Evolutionary conservation across 2,797 vertebrate genomes (phyloP), one percentile per base, ranked within the genome.

Genomic region (Setipinna tenuifilis): DNA sequence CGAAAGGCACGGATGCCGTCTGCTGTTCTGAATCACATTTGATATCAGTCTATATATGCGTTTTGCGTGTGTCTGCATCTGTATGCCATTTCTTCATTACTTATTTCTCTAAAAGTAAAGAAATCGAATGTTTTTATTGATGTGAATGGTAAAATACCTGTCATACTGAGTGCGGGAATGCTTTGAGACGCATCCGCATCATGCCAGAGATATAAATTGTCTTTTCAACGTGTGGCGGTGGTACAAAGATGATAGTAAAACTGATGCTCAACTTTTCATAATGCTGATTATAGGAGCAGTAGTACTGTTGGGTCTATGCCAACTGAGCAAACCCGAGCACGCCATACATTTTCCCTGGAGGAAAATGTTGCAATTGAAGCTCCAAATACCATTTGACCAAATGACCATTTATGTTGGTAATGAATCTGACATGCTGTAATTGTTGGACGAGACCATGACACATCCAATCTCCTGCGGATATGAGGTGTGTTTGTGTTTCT

Each of bases 11-110:
- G 87, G 89, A 71, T 83, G 88, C 89, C 88, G 87, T 85, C 83
- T 87, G 84, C 87, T 88, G 89, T 86, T 93, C 92, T 82, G 65
- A 88, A 91, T 90, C 85, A 87, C 88, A 84, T 23, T 88, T 90
- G 90, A 92, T 91, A 90, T 87, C 85, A 71, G 68, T 19, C 89
- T 80, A 81, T 87, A 62, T 65, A 81, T 62, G 86, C 86, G n/a
- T 93, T 90, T 92, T 71, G 28, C 28, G 31, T 68, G 3, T 71
- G 25, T 71, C 25, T 71, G 68, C 68, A 71, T 71, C 68, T 71
- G 68, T 71, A 71, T 71, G 28, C 0, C 68, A 71, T 71, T 71
- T 14, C 50, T 10, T 14, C 50, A 54, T 35, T 35, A 71, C 16
- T 31, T 14, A 71, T 71, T 71, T 68, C n/a, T 31, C 25, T 3